These are phyloP conservation scores for Ditula angustiorana DNA, from an alignment of 2,888 invertebrate genomes.

Conservation along the genomic window DNA sequence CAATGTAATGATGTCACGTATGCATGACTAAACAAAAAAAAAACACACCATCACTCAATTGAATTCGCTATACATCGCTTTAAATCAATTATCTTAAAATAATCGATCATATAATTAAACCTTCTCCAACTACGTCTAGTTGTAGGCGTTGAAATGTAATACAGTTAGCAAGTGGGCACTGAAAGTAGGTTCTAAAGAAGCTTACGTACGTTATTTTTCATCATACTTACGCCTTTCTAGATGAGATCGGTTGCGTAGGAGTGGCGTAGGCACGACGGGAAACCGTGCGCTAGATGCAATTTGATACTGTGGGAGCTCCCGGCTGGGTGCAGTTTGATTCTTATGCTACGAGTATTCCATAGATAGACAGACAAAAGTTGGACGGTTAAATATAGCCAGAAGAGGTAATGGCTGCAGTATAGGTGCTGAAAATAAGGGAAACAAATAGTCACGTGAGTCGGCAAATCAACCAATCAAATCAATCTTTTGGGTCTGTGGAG, in stretches of 20 bases:
- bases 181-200: not conserved
- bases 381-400: not conserved
- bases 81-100: slow-evolving; percentile 20
- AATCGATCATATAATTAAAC: slow-evolving; percentile 36
- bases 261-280: slow-evolving; percentile 35
- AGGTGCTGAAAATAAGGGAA: too few species aligned
- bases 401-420: not conserved
- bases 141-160: slow-evolving; percentile 23
- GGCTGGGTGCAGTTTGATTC: slow-evolving; percentile 22
- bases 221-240: not conserved
- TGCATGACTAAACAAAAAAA: not conserved
- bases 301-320: slow-evolving; percentile 24
- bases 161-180: slow-evolving; percentile 30
- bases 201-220: slow-evolving; percentile 1
- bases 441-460: too few species aligned
- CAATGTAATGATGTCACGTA: not conserved
- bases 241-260: slow-evolving; percentile 9
- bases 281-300: slow-evolving; percentile 35
- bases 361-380: not conserved
- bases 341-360: not conserved
- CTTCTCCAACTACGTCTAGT: not conserved
- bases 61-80: not conserved
- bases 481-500: too few species aligned
- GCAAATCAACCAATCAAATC: too few species aligned
- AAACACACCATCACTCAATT: not conserved